Conservation (phyloP, 2,797 vertebrate species). For the Brachymystax lenok region DNA sequence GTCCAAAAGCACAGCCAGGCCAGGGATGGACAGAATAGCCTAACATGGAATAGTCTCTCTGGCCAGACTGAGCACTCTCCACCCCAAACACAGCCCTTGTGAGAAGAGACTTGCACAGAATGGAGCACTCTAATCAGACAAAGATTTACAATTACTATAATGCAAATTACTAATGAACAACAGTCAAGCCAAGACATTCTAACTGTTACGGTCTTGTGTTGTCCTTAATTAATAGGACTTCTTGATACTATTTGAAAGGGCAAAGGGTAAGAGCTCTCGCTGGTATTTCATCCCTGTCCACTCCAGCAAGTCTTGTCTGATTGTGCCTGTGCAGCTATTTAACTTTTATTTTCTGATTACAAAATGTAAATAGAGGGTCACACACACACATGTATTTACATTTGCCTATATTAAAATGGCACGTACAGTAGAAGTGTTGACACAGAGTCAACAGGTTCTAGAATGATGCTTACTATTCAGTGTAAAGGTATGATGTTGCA, state of each 20-base stretch:
- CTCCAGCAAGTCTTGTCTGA: neutral
- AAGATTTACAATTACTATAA: neutral
- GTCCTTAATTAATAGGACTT: neutral
- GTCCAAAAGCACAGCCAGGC: neutral
- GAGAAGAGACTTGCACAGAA: neutral
- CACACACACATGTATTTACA: neutral
- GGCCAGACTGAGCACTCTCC: neutral
- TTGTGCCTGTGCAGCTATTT: slow-evolving; percentile 3
- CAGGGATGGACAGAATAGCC: neutral
- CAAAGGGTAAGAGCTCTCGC: neutral
- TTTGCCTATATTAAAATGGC: neutral
- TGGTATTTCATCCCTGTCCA: neutral
- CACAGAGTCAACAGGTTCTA: neutral
- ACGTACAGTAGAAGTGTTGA: neutral
- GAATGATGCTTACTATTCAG: neutral
- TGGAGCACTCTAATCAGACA: neutral
- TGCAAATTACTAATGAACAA: neutral
- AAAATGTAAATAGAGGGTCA: neutral
- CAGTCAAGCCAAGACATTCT: neutral
- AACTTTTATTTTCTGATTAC: slow-evolving; percentile 1
- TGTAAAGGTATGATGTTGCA: neutral
- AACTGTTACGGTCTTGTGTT: neutral
- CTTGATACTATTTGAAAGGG: too few species aligned
- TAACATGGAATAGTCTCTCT: neutral
- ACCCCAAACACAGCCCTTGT: neutral